These are phyloP conservation scores for Euspilapteryx auroguttella DNA, from an alignment of 2,888 invertebrate genomes.

Conservation along the genomic window DNA sequence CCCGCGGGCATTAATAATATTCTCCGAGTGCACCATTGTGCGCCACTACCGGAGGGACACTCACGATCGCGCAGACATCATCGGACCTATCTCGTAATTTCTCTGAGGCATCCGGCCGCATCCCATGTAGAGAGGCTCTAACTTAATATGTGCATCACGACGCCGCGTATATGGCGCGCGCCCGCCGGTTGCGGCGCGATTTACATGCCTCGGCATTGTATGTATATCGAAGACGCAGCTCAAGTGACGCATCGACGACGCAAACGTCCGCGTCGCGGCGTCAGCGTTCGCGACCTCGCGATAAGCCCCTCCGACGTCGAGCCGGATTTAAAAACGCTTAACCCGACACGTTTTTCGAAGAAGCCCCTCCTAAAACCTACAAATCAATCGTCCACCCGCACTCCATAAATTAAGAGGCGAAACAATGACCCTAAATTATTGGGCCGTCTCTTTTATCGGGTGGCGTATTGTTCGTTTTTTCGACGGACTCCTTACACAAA, in stretches of 20 bases:
- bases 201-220: constrained; percentile 51
- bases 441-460: constrained; percentile 49
- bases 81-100: constrained; percentile 42
- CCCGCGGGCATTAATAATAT: constrained; percentile 33
- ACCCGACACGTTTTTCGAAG: constrained; percentile 29
- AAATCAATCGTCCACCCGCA: constrained; percentile 54
- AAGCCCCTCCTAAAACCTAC: constrained; percentile 42
- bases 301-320: constrained; percentile 14
- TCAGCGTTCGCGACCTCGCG: constrained; percentile 6
- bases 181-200: constrained; percentile 42
- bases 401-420: constrained; percentile 55
- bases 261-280: constrained; percentile 42
- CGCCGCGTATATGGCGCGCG: constrained; percentile 43
- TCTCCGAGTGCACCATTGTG: constrained; percentile 25
- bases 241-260: constrained; percentile 10
- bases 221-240: constrained; percentile 39
- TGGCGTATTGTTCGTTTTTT: constrained; percentile 41
- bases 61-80: constrained; percentile 40
- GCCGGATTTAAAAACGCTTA: constrained; percentile 31
- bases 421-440: constrained; percentile 61
- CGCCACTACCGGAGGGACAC: constrained; percentile 24
- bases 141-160: constrained; percentile 62
- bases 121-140: constrained; percentile 46
- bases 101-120: constrained; percentile 24
- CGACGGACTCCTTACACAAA: constrained; percentile 47